Evolutionary conservation across 2,113 vertebrate species (phyloP), one percentile per base, ranked within the genome.

Genomic region (Amazona vittata): DNA sequence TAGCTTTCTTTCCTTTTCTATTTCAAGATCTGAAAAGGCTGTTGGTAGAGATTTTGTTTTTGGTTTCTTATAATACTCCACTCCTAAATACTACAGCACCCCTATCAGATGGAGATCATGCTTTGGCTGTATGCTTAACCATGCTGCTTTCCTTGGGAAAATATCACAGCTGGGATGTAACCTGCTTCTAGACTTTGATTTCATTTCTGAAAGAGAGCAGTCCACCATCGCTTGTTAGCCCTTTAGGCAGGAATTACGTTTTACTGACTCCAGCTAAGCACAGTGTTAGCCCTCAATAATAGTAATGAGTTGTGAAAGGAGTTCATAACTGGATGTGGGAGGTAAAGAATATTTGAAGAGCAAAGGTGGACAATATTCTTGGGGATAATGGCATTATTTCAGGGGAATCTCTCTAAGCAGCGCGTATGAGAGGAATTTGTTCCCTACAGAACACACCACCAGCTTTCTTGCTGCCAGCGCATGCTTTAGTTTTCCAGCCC

Each of bases 121-220:
- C 50, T 95, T 89, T 67, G 55, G 55, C 64, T 78, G 39, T 52
- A 3, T 86, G 83, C 62, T 96, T 83, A 94, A 86, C 60, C 0
- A 1, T 70, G 68, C 31, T 86, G 39, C 60, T 84, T 89, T 97
- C 92, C 94, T 93, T 64, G 80, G 90, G 83, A 97, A 94, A 93
- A 92, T 44, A 81, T 82, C 94, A 89, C 79, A 95, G 80, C 88
- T 92, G 86, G 83, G 90, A 89, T 78, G 73, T 92, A 76, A 86
- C 71, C 83, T 89, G 86, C 90, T 94, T 84, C 95, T 57, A 68
- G 86, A 29, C 64, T 83, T 83, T 57, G 64, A 90, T 93, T 94
- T 93, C 60, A 25, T 57, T 95, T 68, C 90, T 65, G 76, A 71
- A 90, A 35, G 86, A 47, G 22, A n/a, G 71, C 88, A 89, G 80